Percentiles rank a stretch among this genome's conserved stretches.
Conservation (phyloP, 2,113 vertebrate species). For the Regulus satrapa region DNA sequence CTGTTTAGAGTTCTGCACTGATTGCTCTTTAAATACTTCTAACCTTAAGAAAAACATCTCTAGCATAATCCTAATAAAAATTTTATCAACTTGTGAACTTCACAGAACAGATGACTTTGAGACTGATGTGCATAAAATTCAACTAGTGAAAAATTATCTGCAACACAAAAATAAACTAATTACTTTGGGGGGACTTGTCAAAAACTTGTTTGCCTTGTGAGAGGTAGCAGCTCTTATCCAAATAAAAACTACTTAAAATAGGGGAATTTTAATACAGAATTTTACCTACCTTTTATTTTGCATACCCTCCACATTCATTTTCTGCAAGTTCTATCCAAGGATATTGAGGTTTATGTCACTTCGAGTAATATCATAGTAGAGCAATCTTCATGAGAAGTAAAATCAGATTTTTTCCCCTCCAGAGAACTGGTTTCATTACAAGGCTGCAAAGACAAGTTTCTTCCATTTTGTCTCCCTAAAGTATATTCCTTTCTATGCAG, state of each 20-base stretch:
- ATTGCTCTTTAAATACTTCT: conserved; percentile 25
- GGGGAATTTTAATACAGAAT: background rate
- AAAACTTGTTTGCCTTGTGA: background rate
- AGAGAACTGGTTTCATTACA: background rate
- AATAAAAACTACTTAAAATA: background rate
- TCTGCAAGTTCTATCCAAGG: background rate
- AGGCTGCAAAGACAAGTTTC: background rate
- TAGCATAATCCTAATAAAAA: background rate
- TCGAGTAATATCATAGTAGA: background rate
- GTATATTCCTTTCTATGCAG: background rate
- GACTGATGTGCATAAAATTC: background rate
- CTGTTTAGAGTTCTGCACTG: conserved; percentile 1
- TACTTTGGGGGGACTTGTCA: background rate
- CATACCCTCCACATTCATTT: background rate
- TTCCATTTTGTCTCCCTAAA: background rate
- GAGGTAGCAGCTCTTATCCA: background rate
- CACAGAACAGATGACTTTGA: conserved; percentile 1
- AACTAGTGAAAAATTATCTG: background rate
- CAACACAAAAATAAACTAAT: background rate
- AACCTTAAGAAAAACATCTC: conserved; percentile 2
- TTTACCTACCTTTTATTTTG: background rate
- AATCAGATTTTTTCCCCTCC: background rate
- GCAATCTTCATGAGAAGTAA: background rate
- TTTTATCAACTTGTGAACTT: conserved; percentile 33
- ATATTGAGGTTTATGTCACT: background rate